Percentiles rank a stretch among this genome's conserved stretches.
Evolutionary conservation across 2,113 vertebrate species (phyloP).

Genomic region (Charadrius vociferus): DNA sequence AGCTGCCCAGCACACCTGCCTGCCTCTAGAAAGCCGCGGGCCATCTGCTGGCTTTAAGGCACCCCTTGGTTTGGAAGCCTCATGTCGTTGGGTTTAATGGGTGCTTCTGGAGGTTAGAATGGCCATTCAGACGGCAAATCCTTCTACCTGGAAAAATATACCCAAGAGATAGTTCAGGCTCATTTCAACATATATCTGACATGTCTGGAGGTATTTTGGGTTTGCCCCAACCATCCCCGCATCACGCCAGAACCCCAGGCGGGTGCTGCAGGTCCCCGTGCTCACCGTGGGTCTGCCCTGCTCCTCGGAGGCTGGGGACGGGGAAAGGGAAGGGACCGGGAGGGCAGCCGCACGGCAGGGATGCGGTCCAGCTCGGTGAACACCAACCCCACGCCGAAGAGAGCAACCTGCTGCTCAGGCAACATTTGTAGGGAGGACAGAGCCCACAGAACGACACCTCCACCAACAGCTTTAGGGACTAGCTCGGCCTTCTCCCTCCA

Average conservation of each 20-base stretch:
- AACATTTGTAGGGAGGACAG: not conserved
- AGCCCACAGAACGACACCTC: not conserved
- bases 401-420: not conserved
- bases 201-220: not conserved
- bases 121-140: not conserved
- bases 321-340: not conserved
- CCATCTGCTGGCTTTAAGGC: not conserved
- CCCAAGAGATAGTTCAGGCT: not conserved
- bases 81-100: not conserved
- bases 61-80: not conserved
- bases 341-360: not conserved
- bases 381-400: not conserved
- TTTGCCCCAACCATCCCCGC: not conserved
- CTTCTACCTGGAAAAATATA: not conserved
- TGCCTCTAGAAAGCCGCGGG: not conserved
- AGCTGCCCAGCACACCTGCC: not conserved
- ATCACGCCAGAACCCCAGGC: not conserved
- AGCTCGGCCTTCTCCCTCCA: not conserved
- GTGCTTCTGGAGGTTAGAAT: not conserved
- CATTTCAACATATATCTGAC: not conserved
- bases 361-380: rapidly evolving
- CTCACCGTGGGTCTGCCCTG: not conserved
- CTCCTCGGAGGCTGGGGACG: not conserved
- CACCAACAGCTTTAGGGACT: not conserved
- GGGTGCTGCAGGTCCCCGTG: not conserved